phyloP scores from a whole-genome alignment of 2,888 invertebrate genomes.

The Copidosoma aretas region DNA sequence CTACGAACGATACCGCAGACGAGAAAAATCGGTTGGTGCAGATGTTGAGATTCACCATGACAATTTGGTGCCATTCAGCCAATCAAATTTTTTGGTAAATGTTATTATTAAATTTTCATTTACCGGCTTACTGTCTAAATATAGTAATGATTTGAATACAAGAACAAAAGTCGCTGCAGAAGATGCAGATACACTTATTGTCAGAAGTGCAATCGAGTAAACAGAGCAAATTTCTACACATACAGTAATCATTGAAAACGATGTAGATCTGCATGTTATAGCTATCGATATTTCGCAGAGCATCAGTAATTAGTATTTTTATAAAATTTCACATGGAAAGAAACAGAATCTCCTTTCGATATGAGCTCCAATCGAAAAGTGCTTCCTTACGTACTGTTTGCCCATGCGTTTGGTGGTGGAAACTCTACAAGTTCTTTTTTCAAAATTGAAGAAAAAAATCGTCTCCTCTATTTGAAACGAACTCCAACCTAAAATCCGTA shows the following conservation, averaged over 20 bases:
- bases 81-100: constrained; percentile 42
- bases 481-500: background rate
- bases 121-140: constrained; percentile 32
- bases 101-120: constrained; percentile 38
- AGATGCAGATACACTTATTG: constrained; percentile 42
- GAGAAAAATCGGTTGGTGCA: constrained; percentile 32
- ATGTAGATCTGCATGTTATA: constrained; percentile 28
- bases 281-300: constrained; percentile 18
- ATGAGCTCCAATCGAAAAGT: constrained; percentile 3
- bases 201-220: constrained; percentile 33
- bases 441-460: constrained; percentile 19
- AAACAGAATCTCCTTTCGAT: constrained; percentile 7
- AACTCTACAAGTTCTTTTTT: constrained; percentile 31
- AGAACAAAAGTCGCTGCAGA: constrained; percentile 32
- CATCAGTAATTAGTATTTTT: constrained; percentile 11
- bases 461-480: constrained; percentile 5
- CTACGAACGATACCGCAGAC: constrained; percentile 37
- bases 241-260: constrained; percentile 28
- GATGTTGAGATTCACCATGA: constrained; percentile 36
- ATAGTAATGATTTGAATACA: constrained; percentile 27
- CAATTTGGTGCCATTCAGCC: constrained; percentile 34
- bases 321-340: constrained; percentile 12
- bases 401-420: constrained; percentile 25
- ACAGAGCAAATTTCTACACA: constrained; percentile 27
- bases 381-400: too few relatives aligned